Evolutionary conservation across 2,888 invertebrate species (phyloP), one percentile per base, ranked within the genome.

Genomic region (Dolichomitus sp.): DNA sequence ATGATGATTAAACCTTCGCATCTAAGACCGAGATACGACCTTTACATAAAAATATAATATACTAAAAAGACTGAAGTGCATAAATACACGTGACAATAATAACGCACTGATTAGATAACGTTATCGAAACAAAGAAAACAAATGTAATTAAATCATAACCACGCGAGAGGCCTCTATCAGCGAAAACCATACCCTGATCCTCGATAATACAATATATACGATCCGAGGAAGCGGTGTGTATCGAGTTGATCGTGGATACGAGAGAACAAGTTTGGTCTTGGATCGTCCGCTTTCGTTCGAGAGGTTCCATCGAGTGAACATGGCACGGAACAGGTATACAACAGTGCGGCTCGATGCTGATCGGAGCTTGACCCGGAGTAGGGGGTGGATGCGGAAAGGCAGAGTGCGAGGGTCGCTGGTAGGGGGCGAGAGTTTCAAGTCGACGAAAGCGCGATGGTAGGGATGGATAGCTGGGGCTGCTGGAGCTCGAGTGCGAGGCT

Each of bases 281-380:
- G 23, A 17, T 68, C 45, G 61, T 65, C 65, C 78, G 42, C 57
- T 73, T 48, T 30, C 7, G 48, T 72, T 72, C 23, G 78, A 80
- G 68, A 52, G 84, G 80, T 83, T 77, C 80, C 68, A 70, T 85
- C 84, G 88, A 83, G 79, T 82, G 86, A 84, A 70, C 74, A 80
- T 54, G 73, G 57, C 57, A 81, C 59, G 81, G 72, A 82, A 86
- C 85, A 84, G 87, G 86, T 86, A 80, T 84, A 86, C 84, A 84
- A 79, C 52, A 83, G 86, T 85, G 84, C 86, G 81, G 90, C 87
- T 89, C 90, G 87, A 88, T 89, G 87, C 89, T 90, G 90, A 90
- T 90, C 88, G 88, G 86, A 85, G 81, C 75, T 82, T 85, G 85
- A 84, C 85, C 85, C 59, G 79, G 73, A 78, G 83, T 75, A 79